phyloP scores from a whole-genome alignment of 2,888 invertebrate genomes.

The Ochropacha duplaris region DNA sequence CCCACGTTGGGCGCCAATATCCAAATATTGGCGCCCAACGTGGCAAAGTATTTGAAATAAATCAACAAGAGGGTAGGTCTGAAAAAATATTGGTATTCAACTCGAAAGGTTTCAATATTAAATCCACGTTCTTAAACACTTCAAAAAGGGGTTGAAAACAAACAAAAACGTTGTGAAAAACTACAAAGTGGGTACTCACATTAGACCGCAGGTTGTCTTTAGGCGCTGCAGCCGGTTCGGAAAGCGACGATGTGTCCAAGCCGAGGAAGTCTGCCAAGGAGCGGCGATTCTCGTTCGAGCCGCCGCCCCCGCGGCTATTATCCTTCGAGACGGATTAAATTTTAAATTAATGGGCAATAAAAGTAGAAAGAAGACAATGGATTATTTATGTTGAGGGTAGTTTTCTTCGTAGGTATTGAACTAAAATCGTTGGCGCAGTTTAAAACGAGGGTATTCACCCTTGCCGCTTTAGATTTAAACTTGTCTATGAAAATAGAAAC shows the following conservation, averaged over 20 bases:
- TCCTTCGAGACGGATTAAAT: slow-evolving; percentile 39
- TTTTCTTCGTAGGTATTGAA: not conserved
- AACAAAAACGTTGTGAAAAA: slow-evolving; percentile 3
- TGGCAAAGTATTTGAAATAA: slow-evolving; percentile 22
- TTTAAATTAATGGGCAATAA: slow-evolving; percentile 5
- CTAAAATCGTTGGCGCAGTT: not conserved
- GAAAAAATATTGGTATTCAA: too few species aligned
- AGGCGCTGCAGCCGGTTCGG: slow-evolving; percentile 44
- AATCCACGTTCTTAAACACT: not conserved
- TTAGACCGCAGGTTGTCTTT: slow-evolving; percentile 33
- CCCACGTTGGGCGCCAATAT: slow-evolving; percentile 9
- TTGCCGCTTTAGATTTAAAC: not conserved
- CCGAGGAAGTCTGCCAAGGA: slow-evolving; percentile 61
- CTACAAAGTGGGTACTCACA: slow-evolving; percentile 46
- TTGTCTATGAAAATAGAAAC: too few species aligned
- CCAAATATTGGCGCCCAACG: slow-evolving; percentile 53
- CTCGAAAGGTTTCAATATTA: too few species aligned
- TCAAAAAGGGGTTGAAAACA: slow-evolving; percentile 9
- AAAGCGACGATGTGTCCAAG: slow-evolving; percentile 44
- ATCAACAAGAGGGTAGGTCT: too few species aligned
- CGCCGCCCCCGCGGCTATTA: slow-evolving; percentile 55
- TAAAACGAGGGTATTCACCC: not conserved
- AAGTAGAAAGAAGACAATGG: slow-evolving; percentile 1
- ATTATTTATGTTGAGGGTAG: not conserved
- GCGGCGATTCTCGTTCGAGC: slow-evolving; percentile 58